Evolutionary conservation across 1,140 invertebrate genomes (phyloP).

Genomic region (Halictus rubicundus): DNA sequence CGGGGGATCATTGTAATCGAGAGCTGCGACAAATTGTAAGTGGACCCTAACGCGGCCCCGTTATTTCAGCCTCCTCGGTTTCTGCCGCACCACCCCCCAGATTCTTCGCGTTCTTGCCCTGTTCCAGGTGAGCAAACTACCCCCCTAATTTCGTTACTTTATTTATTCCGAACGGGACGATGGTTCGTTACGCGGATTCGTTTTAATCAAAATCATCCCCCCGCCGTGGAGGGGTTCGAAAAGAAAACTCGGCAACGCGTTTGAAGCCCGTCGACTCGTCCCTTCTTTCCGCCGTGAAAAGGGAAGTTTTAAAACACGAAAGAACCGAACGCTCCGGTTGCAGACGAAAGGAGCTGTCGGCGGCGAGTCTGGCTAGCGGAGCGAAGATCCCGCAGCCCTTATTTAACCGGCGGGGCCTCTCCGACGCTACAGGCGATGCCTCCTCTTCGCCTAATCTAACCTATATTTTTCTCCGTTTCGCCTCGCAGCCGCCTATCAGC

Average conservation of each 20-base stretch:
- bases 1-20: not conserved
- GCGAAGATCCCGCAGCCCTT: constrained; percentile 33
- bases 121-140: no score
- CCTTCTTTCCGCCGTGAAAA: not conserved
- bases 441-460: constrained; percentile 67
- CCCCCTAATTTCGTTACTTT: no score
- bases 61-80: not conserved
- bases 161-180: no score
- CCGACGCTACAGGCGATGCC: constrained; percentile 44
- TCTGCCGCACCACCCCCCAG: not conserved
- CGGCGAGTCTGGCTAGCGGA: no score
- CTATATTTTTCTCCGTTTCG: constrained; percentile 62
- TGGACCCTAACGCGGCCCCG: constrained; percentile 12
- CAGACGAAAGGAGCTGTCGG: not conserved
- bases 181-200: no score
- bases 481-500: constrained; percentile 35
- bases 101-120: no score
- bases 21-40: constrained; percentile 18
- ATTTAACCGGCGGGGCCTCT: constrained; percentile 36
- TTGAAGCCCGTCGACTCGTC: constrained; percentile 1
- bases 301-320: constrained; percentile 34
- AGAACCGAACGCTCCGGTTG: constrained; percentile 10
- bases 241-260: not conserved
- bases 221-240: no score
- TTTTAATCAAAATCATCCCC: no score